These are phyloP conservation scores for Calosoma granatense DNA, from an alignment of 1,140 invertebrate species.

Conservation along the genomic window DNA sequence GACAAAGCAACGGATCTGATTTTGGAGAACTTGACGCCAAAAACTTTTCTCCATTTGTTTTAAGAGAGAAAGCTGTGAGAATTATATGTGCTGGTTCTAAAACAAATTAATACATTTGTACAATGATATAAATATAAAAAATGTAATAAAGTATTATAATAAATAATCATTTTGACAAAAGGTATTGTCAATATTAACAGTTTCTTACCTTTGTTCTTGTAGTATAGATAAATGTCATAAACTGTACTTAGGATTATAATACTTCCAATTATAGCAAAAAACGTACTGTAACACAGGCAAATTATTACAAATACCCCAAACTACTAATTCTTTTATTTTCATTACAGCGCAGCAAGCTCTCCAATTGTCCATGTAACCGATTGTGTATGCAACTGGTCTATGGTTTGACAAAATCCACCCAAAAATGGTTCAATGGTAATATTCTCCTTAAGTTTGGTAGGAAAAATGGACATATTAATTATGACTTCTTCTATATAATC, in stretches of 20 bases:
- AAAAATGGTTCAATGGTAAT: neutral
- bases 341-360: neutral
- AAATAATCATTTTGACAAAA: no score
- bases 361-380: neutral
- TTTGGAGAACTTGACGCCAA: conserved; percentile 9
- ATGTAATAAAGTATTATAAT: no score
- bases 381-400: neutral
- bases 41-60: conserved; percentile 20
- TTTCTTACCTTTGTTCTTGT: neutral
- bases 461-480: neutral
- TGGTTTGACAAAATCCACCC: neutral
- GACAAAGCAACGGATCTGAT: conserved; percentile 23
- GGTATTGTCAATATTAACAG: no score
- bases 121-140: no score
- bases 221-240: neutral
- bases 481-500: no score
- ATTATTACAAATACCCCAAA: neutral
- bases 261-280: neutral
- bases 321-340: neutral
- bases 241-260: neutral
- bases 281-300: no score
- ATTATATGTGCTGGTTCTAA: conserved; percentile 14
- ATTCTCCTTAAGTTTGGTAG: neutral
- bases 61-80: conserved; percentile 20
- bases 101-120: no score